These are phyloP conservation scores for Rhinatrema bivittatum DNA, from an alignment of 2,797 vertebrate species.

Conservation along the genomic window DNA sequence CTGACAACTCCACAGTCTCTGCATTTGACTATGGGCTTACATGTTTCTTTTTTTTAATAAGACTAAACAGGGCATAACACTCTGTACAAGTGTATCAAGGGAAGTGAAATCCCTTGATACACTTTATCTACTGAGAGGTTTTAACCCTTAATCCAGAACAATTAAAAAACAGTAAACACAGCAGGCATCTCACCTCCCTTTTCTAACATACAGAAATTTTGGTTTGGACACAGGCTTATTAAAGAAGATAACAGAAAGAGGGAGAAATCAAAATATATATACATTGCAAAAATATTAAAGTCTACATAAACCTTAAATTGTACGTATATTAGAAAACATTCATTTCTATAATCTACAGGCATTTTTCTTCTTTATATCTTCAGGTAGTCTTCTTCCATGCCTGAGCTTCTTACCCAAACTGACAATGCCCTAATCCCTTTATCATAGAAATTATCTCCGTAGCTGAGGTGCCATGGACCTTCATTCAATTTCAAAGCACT, in stretches of 20 bases:
- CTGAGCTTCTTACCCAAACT: too few species aligned
- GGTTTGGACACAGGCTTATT: slow-evolving; percentile 8
- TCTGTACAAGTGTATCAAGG: slow-evolving; percentile 15
- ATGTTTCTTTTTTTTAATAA: slow-evolving; percentile 18
- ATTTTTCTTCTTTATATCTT: too few species aligned
- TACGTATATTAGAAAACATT: too few species aligned
- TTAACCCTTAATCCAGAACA: slow-evolving; percentile 28
- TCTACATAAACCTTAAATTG: slow-evolving; percentile 5
- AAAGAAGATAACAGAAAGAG: neutral
- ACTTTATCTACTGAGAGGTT: slow-evolving; percentile 11
- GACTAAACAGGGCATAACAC: slow-evolving; percentile 9
- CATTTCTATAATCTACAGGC: too few species aligned
- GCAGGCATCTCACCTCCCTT: slow-evolving; percentile 9
- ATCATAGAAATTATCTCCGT: too few species aligned
- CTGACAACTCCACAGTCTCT: slow-evolving; percentile 6
- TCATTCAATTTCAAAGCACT: too few species aligned
- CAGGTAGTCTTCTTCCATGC: too few species aligned
- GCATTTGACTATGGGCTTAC: slow-evolving; percentile 31
- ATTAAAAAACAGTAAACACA: slow-evolving; percentile 28
- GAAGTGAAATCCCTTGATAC: slow-evolving; percentile 24
- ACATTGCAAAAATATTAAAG: neutral
- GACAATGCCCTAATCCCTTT: too few species aligned
- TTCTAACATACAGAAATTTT: slow-evolving; percentile 7
- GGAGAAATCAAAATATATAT: neutral
- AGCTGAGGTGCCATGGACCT: too few species aligned